Base-by-base conservation (phyloP, 2,797 vertebrate species). In the Myripristis jacobus region DNA sequence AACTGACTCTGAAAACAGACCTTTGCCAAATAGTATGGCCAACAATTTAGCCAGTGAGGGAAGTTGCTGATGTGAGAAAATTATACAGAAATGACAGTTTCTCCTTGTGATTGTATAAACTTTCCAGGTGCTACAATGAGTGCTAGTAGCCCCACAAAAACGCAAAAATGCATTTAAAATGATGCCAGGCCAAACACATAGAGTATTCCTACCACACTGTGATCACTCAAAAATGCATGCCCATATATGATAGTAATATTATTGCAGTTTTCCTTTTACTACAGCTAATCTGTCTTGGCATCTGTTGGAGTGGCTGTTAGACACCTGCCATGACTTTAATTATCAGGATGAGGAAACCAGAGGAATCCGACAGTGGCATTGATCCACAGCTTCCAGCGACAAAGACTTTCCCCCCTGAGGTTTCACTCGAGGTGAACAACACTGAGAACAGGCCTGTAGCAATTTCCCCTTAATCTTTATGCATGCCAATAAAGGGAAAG, bases 321-420 rank as follows among this genome's bases (percentile, higher is more conserved):
- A 68, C 68, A 74, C 72, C 74, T 80, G 46, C 22, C 27, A 48
- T 9, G 48, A 69, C n/a, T n/a, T n/a, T n/a, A 34, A 38, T 58
- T 24, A 29, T 25, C 24, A 16, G 51, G 22, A 27, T 25, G 36
- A 38, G 36, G 9, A 12, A 38, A 12, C 9, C 36, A 3, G 1
- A 38, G 13, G 10, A 38, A 38, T 38, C 13, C 36, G 10, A 38
- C 36, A 38, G 11, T 38, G 13, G 3, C 36, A 38, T 13, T 38
- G 36, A 38, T 11, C 36, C 36, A 38, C 11, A 10, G 10, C 10
- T 38, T 38, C 11, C 13, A 38, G 36, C 36, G 13, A 38, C 36
- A 38, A 31, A 31, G 29, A 31, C 29, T 31, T n/a, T n/a, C 29
- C 29, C 29, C 12, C 44, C n/a, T 18, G 55, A 52, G n/a, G 21